These are phyloP conservation scores for Nanorana parkeri DNA, from an alignment of 2,113 vertebrate genomes.

Conservation along the genomic window DNA sequence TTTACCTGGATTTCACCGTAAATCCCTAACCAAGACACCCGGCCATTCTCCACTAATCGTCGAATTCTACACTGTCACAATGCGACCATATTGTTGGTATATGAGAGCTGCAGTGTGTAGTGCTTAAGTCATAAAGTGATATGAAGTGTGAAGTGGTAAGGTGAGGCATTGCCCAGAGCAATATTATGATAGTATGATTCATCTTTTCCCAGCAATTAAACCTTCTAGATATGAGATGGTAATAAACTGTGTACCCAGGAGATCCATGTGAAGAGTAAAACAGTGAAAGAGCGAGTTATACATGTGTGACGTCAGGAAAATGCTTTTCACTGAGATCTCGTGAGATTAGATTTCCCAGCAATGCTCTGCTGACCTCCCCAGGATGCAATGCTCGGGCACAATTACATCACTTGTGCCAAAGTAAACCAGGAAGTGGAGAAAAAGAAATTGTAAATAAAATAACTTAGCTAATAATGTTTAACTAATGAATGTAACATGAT, in stretches of 20 bases:
- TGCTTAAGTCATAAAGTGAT: neutral
- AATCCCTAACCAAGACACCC: neutral
- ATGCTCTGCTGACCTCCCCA: too few species aligned
- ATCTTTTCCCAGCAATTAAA: slow-evolving; percentile 24
- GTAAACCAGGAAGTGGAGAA: too few species aligned
- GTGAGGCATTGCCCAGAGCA: neutral
- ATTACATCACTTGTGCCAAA: too few species aligned
- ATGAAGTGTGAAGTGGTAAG: neutral
- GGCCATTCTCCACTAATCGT: neutral
- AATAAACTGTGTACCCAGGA: neutral
- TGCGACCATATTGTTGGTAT: too few species aligned
- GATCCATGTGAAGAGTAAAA: slow-evolving; percentile 5
- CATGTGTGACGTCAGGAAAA: slow-evolving; percentile 6
- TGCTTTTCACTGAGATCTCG: too few species aligned
- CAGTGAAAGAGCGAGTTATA: neutral
- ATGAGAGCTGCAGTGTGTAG: neutral
- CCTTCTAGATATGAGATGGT: neutral
- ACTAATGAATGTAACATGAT: too few species aligned
- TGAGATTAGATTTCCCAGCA: too few species aligned
- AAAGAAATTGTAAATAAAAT: too few species aligned
- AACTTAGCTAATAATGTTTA: too few species aligned
- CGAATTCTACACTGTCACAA: neutral
- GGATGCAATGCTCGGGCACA: too few species aligned
- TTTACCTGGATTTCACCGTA: too few species aligned
- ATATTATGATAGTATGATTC: slow-evolving; percentile 16